Evolutionary conservation across 2,797 vertebrate genomes (phyloP).

Genomic region (Anabacerthia variegaticeps): DNA sequence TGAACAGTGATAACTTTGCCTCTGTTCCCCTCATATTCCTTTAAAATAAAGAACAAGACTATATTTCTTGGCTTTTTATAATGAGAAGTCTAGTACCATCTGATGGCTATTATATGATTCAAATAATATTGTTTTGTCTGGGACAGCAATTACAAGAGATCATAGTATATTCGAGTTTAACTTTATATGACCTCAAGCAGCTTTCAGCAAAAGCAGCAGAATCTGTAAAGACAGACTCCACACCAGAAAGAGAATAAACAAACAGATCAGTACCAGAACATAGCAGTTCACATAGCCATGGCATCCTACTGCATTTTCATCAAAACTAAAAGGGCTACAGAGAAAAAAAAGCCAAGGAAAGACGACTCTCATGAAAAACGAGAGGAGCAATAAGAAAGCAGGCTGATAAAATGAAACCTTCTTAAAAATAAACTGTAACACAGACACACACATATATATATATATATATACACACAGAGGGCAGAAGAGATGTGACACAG

Average conservation of each 20-base stretch:
- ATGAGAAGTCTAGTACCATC: background rate
- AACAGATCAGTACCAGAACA: background rate
- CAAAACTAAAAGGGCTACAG: background rate
- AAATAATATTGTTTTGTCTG: background rate
- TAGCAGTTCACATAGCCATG: background rate
- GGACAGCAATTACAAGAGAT: background rate
- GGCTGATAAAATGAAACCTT: background rate
- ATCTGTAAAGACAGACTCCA: background rate
- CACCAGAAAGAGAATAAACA: background rate
- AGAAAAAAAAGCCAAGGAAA: background rate
- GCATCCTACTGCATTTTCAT: background rate
- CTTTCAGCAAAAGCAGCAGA: background rate
- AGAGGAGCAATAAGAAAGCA: constrained; percentile 26
- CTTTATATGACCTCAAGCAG: background rate
- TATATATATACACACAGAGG: background rate
- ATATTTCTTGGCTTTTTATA: background rate
- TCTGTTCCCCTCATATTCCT: background rate
- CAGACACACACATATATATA: background rate
- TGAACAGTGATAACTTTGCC: background rate
- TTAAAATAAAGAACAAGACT: background rate
- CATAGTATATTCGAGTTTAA: background rate
- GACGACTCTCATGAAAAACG: constrained; percentile 4
- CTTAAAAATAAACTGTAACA: background rate
- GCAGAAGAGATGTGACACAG: background rate
- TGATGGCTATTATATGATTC: background rate